These are phyloP conservation scores for Semaprochilodus insignis DNA, from an alignment of 2,797 vertebrate genomes.

Conservation along the genomic window DNA sequence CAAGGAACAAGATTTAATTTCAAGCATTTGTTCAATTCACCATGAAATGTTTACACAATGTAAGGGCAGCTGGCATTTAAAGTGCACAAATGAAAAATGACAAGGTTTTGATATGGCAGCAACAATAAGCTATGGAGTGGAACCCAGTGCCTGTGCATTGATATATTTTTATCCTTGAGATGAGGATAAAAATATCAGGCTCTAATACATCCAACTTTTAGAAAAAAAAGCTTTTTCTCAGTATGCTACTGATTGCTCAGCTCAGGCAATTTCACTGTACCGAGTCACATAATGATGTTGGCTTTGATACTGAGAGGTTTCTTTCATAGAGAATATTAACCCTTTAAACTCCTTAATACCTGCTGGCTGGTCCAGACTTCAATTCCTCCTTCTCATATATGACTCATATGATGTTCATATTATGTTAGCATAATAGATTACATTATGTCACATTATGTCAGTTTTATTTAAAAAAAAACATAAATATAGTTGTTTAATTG, in stretches of 20 bases:
- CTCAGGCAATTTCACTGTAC: not conserved
- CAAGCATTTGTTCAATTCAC: no score
- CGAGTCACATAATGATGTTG: not conserved
- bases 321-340: not conserved
- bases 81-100: not conserved
- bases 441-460: no score
- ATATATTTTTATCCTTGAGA: not conserved
- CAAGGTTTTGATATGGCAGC: not conserved
- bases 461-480: no score
- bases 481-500: no score
- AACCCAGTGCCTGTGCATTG: not conserved
- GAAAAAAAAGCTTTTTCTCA: not conserved
- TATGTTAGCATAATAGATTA: no score
- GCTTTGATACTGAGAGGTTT: not conserved
- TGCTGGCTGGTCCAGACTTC: no score
- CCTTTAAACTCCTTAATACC: no score
- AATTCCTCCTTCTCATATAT: no score
- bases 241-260: not conserved
- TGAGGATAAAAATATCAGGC: not conserved
- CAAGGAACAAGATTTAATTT: no score
- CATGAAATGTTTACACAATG: no score
- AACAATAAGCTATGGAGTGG: not conserved
- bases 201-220: not conserved
- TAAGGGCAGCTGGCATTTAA: no score
- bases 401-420: no score